Percentiles rank a stretch among this genome's conserved stretches.
Conservation (phyloP, 2,888 invertebrate species). For the Epistrophe grossulariae region DNA sequence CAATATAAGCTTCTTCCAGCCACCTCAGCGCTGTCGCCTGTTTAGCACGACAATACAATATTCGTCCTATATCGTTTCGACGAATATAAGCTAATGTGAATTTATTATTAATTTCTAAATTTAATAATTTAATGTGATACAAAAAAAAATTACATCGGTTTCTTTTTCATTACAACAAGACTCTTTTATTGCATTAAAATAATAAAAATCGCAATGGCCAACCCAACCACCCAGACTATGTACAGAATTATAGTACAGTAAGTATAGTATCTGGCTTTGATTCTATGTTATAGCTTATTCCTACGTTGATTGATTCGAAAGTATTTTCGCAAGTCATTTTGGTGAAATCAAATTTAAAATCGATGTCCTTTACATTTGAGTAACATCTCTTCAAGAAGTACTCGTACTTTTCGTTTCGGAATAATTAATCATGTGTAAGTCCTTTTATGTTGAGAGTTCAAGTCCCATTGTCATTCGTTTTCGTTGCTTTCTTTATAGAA, state of each 20-base stretch:
- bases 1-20: no score
- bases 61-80: no score
- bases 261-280: neutral
- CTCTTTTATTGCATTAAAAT: neutral
- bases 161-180: no score
- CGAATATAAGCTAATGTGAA: no score
- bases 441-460: constrained; percentile 33
- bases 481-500: neutral
- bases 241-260: neutral
- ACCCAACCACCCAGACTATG: neutral
- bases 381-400: constrained; percentile 25
- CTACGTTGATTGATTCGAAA: constrained; percentile 32
- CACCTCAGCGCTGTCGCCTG: no score
- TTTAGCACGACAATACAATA: no score
- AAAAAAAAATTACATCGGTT: no score
- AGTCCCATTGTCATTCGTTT: constrained; percentile 26
- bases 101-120: no score
- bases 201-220: neutral
- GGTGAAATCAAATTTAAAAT: constrained; percentile 53
- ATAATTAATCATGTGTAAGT: constrained; percentile 65
- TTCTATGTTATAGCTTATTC: constrained; percentile 26
- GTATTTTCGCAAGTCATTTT: constrained; percentile 42
- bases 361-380: constrained; percentile 49
- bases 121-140: no score
- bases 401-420: constrained; percentile 7